Percentiles rank a stretch among this genome's conserved stretches.
These are phyloP conservation scores for Tenodera sinensis DNA, from an alignment of 2,888 invertebrate genomes.

Conservation along the genomic window DNA sequence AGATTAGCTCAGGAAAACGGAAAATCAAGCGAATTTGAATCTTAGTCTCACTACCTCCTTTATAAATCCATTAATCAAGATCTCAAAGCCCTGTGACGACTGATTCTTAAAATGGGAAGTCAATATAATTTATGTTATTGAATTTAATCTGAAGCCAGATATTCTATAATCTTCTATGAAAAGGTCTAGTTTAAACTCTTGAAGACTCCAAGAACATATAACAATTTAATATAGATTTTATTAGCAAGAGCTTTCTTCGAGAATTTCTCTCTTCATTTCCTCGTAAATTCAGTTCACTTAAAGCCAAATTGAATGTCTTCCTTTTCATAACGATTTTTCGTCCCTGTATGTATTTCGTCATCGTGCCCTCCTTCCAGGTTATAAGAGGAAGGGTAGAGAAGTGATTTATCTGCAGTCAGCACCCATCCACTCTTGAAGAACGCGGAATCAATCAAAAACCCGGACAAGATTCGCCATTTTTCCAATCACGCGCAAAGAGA, in stretches of 20 bases:
- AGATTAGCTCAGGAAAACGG: too few relatives aligned
- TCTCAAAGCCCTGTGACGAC: too few relatives aligned
- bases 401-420: not conserved
- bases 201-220: too few relatives aligned
- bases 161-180: too few relatives aligned
- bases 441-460: not conserved
- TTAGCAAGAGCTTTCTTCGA: not conserved
- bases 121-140: too few relatives aligned
- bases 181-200: too few relatives aligned
- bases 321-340: not conserved
- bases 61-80: too few relatives aligned
- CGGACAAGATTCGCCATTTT: not conserved
- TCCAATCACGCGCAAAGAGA: not conserved
- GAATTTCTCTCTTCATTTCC: not conserved
- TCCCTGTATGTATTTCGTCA: not conserved
- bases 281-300: not conserved
- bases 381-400: not conserved
- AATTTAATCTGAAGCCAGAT: too few relatives aligned
- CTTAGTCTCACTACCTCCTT: too few relatives aligned
- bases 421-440: not conserved
- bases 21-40: too few relatives aligned
- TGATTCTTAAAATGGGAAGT: too few relatives aligned
- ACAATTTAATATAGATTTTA: too few relatives aligned
- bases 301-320: not conserved
- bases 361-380: not conserved